phyloP scores from a whole-genome alignment of 2,113 vertebrate genomes.

The Stictonetta naevosa region DNA sequence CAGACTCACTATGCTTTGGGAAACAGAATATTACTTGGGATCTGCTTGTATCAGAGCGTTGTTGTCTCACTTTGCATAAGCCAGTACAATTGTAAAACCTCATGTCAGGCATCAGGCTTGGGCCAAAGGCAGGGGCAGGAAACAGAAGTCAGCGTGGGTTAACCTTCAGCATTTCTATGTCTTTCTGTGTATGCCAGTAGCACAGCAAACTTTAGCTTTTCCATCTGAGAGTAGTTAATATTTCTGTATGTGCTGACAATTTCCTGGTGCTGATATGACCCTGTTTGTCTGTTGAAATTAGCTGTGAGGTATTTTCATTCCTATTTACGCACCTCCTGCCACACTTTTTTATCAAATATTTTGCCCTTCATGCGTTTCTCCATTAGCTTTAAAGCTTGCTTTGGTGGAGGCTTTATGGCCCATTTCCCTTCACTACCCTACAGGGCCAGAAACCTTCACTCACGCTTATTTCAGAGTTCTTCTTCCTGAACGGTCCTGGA shows the following conservation, averaged over 20 bases:
- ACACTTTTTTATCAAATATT: neutral
- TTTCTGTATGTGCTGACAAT: neutral
- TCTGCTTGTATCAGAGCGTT: neutral
- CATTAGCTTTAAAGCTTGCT: neutral
- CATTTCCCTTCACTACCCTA: neutral
- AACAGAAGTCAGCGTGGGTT: neutral
- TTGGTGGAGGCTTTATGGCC: neutral
- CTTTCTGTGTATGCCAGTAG: too few species aligned
- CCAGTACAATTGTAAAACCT: neutral
- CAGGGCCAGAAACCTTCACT: neutral
- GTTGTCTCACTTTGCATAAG: neutral
- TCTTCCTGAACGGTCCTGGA: neutral
- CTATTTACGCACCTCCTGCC: neutral
- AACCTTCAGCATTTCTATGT: neutral
- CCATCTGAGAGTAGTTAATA: neutral
- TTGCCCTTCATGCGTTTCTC: neutral
- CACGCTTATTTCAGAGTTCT: neutral
- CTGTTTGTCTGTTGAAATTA: neutral
- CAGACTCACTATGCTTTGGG: neutral
- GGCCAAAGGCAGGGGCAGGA: neutral
- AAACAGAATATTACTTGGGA: neutral
- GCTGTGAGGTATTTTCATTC: neutral
- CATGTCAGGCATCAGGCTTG: neutral
- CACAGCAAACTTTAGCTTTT: accelerated
- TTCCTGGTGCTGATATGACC: neutral